Evolutionary conservation across 2,797 vertebrate genomes (phyloP), one percentile per base, ranked within the genome.

Genomic region (Pseudocheirus occidentalis): DNA sequence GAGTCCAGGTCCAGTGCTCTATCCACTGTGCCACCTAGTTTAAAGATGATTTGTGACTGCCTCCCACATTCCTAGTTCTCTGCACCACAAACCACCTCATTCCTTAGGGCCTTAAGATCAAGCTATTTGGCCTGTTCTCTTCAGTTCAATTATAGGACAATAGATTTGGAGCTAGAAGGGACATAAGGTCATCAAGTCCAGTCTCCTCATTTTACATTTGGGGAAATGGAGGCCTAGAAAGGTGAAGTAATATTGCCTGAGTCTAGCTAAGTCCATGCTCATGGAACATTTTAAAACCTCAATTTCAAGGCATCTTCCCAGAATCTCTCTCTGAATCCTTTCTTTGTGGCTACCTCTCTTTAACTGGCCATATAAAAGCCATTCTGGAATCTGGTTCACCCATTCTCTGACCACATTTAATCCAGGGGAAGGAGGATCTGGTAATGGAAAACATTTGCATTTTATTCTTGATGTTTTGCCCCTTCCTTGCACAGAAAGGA

Each of bases 281-380:
- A 73, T 40, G n/a, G 62, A 34, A 73, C 34, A n/a, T 18, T 40
- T 73, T 73, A 73, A 55, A 73, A 73, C 14, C 1, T 18, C 34
- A 73, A 14, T 34, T 66, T 66, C 59, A 66, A 66, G 14, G 13
- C 16, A 73, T 16, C 16, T 73, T 73, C 34, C 62, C n/a, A 73
- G 34, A n/a, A 73, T n/a, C 34, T 18, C 34, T 18, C 62, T 55
- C 62, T 66, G 13, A n/a, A 91, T 95, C 58, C 9, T 93, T 87
- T 56, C 66, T 92, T 94, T 96, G 59, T 91, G 73, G 73, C 24
- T 94, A 46, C 27, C 31, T 34, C 28, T 40, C 24, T 12, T 95
- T 54, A 92, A 59, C 18, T 31, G 62, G 24, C 59, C n/a, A 27
- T 10, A 56, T 3, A 81, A 73, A n/a, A 73, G 34, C 34, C 5